Evolutionary conservation across 2,113 vertebrate genomes (phyloP).

Genomic region (Felis catus): DNA sequence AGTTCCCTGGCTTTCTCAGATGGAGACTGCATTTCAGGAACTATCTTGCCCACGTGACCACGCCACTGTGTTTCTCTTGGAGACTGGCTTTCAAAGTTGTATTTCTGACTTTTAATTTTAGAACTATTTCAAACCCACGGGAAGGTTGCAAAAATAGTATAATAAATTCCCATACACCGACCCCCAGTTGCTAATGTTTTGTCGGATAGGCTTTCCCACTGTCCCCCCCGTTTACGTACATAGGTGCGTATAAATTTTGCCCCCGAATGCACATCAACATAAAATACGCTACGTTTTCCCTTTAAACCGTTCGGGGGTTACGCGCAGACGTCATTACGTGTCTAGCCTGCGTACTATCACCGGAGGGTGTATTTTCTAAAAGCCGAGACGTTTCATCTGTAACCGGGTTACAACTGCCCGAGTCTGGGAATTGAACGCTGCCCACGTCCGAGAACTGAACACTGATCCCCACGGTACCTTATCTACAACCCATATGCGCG

Average conservation of each 20-base stretch:
- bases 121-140: not conserved
- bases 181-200: accelerated
- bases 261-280: not conserved
- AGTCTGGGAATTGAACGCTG: not conserved
- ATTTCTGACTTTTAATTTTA: not conserved
- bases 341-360: not conserved
- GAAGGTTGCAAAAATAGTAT: not conserved
- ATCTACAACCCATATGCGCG: accelerated
- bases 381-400: not conserved
- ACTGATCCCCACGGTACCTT: accelerated
- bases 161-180: accelerated
- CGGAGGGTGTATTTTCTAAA: not conserved
- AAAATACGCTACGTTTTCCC: not conserved
- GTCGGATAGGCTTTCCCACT: not conserved
- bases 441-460: not conserved
- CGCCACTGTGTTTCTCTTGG: not conserved
- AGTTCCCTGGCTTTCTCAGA: accelerated
- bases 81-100: not conserved
- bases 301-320: not conserved
- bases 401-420: not conserved
- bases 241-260: accelerated
- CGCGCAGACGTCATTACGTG: not conserved
- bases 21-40: accelerated
- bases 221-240: accelerated
- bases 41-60: accelerated